These are phyloP conservation scores for Tragulus kanchil DNA, from an alignment of 2,113 vertebrate species.

Conservation along the genomic window DNA sequence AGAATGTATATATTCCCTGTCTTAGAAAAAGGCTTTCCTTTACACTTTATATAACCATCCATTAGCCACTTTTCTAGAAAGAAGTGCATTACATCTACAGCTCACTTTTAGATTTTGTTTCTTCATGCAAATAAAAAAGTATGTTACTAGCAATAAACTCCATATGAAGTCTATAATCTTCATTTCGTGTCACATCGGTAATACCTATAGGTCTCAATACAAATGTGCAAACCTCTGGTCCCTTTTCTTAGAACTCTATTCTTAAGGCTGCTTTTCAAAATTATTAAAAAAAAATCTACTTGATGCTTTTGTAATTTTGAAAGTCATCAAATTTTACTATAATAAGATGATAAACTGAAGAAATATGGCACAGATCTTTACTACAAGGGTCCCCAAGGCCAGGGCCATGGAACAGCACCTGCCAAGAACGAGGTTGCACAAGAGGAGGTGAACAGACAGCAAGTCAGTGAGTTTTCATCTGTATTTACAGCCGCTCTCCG, in stretches of 20 bases:
- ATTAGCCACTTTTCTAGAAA: constrained; percentile 27
- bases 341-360: constrained; percentile 19
- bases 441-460: not conserved
- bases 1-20: not conserved
- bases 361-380: not conserved
- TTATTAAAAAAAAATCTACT: not conserved
- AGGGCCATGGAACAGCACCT: not conserved
- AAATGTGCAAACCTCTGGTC: not conserved
- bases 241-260: not conserved
- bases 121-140: constrained; percentile 9
- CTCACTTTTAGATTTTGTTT: not conserved
- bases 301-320: not conserved
- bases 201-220: not conserved
- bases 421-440: not conserved
- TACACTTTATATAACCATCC: not conserved
- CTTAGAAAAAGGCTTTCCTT: not conserved
- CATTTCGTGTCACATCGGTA: not conserved
- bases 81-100: not conserved
- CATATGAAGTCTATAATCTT: not conserved
- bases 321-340: constrained; percentile 3
- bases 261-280: not conserved
- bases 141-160: not conserved
- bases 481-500: not conserved
- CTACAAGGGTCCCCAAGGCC: not conserved
- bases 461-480: not conserved